phyloP scores from a whole-genome alignment of 2,797 vertebrate genomes.

The Brachymystax lenok region DNA sequence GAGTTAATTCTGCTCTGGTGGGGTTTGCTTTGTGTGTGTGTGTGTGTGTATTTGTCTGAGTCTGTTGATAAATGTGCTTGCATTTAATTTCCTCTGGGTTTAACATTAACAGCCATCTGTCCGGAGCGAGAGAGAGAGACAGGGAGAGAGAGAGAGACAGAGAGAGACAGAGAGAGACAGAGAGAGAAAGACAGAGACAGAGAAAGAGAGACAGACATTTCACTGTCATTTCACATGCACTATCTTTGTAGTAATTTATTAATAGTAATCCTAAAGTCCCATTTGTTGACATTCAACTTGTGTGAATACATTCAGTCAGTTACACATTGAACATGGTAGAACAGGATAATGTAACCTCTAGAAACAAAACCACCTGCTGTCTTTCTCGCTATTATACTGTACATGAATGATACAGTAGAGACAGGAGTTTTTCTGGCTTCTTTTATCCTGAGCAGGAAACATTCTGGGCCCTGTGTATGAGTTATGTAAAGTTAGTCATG shows the following conservation, averaged over 20 bases:
- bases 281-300: background rate
- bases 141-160: background rate
- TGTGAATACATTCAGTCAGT: background rate
- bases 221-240: background rate
- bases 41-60: constrained; percentile 9
- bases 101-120: constrained; percentile 29
- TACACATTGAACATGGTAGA: constrained; percentile 17
- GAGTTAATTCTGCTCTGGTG: constrained; percentile 14
- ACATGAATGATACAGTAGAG: background rate
- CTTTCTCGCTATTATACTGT: background rate
- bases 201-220: no score
- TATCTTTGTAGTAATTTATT: background rate
- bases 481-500: no score
- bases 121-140: background rate
- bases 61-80: constrained; percentile 21
- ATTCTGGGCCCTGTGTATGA: no score
- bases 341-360: background rate
- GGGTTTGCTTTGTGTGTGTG: constrained; percentile 15
- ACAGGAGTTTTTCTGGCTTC: no score
- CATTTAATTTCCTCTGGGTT: constrained; percentile 23
- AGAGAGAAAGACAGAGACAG: no score
- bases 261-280: background rate
- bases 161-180: no score
- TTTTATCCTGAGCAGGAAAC: no score
- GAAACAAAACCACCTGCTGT: background rate